A percentile compares a stretch with the other conserved stretches of the same genome.
Conservation (phyloP, 2,113 vertebrate genomes). For the Cynoglossus semilaevis region DNA sequence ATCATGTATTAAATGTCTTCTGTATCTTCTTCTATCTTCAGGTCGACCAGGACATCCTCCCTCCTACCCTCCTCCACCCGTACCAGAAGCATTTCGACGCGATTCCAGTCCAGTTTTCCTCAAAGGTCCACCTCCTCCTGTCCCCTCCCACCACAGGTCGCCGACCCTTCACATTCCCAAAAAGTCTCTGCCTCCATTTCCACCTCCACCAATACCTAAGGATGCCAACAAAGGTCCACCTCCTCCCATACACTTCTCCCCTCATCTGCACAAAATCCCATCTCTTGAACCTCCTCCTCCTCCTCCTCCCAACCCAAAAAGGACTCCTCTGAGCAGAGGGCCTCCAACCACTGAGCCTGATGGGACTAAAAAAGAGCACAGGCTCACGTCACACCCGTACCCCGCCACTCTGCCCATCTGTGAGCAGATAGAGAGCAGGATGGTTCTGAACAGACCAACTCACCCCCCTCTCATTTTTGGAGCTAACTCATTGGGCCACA, state of each 20-base stretch:
- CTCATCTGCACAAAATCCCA: slow-evolving; percentile 28
- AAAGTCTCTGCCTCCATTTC: slow-evolving; percentile 45
- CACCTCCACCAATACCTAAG: slow-evolving; percentile 17
- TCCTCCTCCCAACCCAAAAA: slow-evolving; percentile 32
- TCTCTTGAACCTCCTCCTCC: slow-evolving; percentile 10
- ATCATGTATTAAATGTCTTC: too few relatives aligned
- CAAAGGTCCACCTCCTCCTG: slow-evolving; percentile 57
- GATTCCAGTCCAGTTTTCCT: slow-evolving; percentile 27
- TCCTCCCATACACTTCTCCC: slow-evolving; percentile 46
- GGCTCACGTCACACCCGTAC: not conserved
- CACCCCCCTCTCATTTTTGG: not conserved
- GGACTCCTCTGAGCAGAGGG: not conserved
- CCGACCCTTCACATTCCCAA: slow-evolving; percentile 55
- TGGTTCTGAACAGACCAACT: slow-evolving; percentile 30
- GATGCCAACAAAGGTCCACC: slow-evolving; percentile 48
- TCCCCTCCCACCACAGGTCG: slow-evolving; percentile 65
- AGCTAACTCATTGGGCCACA: slow-evolving; percentile 18
- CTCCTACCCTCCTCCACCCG: slow-evolving; percentile 86
- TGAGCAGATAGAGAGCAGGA: slow-evolving; percentile 47
- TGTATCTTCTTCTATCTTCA: slow-evolving; percentile 24
- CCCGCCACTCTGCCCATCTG: slow-evolving; percentile 65
- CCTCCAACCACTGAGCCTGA: not conserved
- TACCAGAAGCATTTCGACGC: slow-evolving; percentile 70
- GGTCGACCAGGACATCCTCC: slow-evolving; percentile 78
- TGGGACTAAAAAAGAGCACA: slow-evolving; percentile 33